Evolutionary conservation across 2,797 vertebrate species (phyloP), one percentile per base, ranked within the genome.

Genomic region (Glyptemys insculpta): DNA sequence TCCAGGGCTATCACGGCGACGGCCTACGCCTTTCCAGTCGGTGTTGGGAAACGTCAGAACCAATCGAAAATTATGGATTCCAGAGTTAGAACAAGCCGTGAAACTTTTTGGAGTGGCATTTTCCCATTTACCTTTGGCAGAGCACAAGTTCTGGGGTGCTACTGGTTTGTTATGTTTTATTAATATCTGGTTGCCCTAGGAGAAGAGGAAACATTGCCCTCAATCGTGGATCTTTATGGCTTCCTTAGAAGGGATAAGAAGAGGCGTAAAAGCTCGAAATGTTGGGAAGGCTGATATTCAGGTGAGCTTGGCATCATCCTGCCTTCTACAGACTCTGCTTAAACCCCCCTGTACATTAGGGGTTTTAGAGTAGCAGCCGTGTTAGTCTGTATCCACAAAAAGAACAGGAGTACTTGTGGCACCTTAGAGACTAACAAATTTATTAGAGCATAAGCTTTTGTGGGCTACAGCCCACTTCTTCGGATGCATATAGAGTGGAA

Each of bases 281-380:
- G 88, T 8, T 93, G 87, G 92, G 9, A 14, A 92, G 82, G 74
- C 88, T 87, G 89, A 52, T 91, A 31, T 5, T 87, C 92, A 96
- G 87, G 94, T 95, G 41, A 85, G 25, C 92, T 96, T 97, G 91
- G 95, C 95, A 79, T 81, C 57, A 16, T 82, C 86, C 85, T 93
- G 87, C 59, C 89, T 94, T 49, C n/a, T 23, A 18, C 57, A 86
- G 88, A 83, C 80, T 95, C 92, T 93, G 93, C 85, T 92, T 92
- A 94, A 95, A 86, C 56, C 72, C 84, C 79, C 93, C 44, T 18
- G 14, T 16, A 14, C 74, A 78, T 9, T 49, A 47, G 41, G 41
- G 72, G 41, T 14, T 47, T 14, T 18, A 41, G 41, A 41, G 41
- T 41, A 41, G 41, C 41, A 41, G 41, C 41, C 41, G 41, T 41